Evolutionary conservation across 53 echinoderm and acorn worm species (phyloP).

Genomic region (Crossaster papposus): DNA sequence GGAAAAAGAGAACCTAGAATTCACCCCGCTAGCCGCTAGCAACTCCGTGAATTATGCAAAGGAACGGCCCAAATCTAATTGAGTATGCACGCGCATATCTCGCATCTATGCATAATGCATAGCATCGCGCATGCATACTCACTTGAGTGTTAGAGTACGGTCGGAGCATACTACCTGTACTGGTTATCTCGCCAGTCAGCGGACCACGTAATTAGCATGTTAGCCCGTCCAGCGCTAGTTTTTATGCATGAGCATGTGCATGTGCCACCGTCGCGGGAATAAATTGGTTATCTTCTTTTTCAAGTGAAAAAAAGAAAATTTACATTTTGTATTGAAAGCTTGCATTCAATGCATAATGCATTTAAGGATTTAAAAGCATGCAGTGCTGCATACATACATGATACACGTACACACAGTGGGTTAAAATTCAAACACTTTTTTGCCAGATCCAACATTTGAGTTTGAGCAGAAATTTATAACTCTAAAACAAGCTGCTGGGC

Average conservation of each 20-base stretch:
- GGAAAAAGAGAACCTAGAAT: not conserved
- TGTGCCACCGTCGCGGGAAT: not conserved
- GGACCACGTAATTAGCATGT: conserved; percentile 25
- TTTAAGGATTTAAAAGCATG: not conserved
- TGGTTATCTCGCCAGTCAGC: not conserved
- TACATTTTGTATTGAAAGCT: conserved; percentile 42
- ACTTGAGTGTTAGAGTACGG: not conserved
- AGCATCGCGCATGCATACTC: conserved; percentile 35
- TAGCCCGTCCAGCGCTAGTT: conserved; percentile 12
- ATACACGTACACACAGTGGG: not conserved
- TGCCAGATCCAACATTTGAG: not conserved
- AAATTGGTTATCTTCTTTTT: not conserved
- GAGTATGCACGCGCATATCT: conserved; percentile 43
- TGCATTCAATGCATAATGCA: conserved; percentile 12
- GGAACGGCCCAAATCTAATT: not conserved
- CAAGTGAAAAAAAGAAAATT: not conserved
- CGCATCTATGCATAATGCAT: conserved; percentile 50
- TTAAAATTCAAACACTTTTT: not conserved
- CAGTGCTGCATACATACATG: not conserved
- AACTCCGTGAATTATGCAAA: conserved; percentile 53
- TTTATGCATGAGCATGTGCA: conserved; percentile 65
- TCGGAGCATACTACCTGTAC: too few species aligned
- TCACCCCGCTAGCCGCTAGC: not conserved
- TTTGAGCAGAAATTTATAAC: not conserved
- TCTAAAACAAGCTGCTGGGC: not conserved